phyloP scores from a whole-genome alignment of 2,797 vertebrate species.

The Coilia nasus region DNA sequence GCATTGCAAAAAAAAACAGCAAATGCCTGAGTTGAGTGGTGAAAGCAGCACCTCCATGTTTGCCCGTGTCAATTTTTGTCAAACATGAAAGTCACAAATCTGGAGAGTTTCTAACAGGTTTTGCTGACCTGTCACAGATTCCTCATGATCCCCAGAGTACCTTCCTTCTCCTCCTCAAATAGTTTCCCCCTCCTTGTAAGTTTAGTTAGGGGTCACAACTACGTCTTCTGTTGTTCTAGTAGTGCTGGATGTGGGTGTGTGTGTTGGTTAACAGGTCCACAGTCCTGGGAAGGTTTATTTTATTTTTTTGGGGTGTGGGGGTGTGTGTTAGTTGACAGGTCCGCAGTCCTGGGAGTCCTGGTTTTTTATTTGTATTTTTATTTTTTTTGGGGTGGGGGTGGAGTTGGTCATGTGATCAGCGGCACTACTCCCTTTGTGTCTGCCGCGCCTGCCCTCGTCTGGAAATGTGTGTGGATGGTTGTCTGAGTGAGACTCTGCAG shows the following conservation, averaged over 20 bases:
- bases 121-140: not conserved
- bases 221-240: not conserved
- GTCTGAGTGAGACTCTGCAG: not conserved
- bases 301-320: too few relatives aligned
- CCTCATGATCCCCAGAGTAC: not conserved
- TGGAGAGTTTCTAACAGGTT: not conserved
- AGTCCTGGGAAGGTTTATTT: too few relatives aligned
- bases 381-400: too few relatives aligned
- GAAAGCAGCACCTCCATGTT: too few relatives aligned
- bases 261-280: too few relatives aligned
- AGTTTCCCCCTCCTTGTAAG: not conserved
- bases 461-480: not conserved
- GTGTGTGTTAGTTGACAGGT: too few relatives aligned
- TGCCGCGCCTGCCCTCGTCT: not conserved
- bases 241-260: not conserved
- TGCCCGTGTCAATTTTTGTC: not conserved
- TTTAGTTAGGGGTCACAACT: not conserved
- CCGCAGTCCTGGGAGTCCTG: too few relatives aligned
- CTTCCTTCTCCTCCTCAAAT: not conserved
- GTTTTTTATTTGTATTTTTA: too few relatives aligned
- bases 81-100: not conserved
- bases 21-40: too few relatives aligned
- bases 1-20: too few relatives aligned
- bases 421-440: not conserved
- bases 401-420: slow-evolving; percentile 8